phyloP scores from a whole-genome alignment of 2,888 invertebrate genomes.

The Pteria penguin region DNA sequence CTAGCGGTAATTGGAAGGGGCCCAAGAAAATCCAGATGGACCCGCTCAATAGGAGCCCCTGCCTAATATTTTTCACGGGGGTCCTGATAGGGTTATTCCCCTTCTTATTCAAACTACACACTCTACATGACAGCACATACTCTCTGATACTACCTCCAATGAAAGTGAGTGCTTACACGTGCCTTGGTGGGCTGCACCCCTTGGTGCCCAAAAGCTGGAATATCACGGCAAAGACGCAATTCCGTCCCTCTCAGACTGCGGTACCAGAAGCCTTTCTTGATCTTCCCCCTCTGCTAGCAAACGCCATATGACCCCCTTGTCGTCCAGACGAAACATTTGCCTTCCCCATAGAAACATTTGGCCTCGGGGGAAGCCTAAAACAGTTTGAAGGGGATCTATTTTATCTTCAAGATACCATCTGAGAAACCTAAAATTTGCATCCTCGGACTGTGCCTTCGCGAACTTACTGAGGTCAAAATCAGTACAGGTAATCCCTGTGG shows the following conservation, averaged over 20 bases:
- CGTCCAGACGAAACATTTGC: background rate
- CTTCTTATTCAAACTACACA: too few species aligned
- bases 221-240: background rate
- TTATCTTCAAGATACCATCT: background rate
- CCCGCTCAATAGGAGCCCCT: too few species aligned
- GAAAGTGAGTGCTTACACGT: background rate
- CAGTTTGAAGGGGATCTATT: background rate
- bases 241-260: background rate
- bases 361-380: background rate
- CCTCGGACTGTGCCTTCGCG: background rate
- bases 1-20: background rate
- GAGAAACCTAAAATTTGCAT: too few species aligned
- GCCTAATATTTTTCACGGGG: background rate
- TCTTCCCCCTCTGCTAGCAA: background rate
- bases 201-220: background rate
- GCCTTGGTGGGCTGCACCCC: background rate
- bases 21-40: too few species aligned
- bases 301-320: background rate
- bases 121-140: background rate
- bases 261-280: background rate
- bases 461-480: background rate
- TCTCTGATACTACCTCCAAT: background rate
- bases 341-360: background rate
- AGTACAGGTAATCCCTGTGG: background rate
- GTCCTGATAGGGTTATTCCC: background rate